phyloP scores from a whole-genome alignment of 2,888 invertebrate species.

The Eupithecia abbreviata region DNA sequence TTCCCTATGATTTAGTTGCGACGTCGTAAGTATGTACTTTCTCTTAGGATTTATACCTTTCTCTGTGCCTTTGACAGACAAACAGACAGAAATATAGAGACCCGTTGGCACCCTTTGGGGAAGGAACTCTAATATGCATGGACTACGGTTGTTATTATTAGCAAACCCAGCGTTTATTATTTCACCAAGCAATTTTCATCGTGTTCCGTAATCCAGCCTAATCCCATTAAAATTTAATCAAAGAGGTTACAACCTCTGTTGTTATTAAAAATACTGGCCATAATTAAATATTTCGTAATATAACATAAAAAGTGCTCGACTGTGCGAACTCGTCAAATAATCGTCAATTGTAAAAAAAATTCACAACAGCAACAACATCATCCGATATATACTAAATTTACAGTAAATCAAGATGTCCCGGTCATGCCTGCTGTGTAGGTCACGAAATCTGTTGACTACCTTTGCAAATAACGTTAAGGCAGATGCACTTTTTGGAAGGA shows the following conservation, averaged over 20 bases:
- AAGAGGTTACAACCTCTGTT: conserved; percentile 28
- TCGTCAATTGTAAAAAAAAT: conserved; percentile 38
- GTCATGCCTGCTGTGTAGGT: conserved; percentile 46
- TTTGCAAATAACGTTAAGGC: conserved; percentile 40
- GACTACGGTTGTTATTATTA: background rate
- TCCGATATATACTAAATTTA: conserved; percentile 42
- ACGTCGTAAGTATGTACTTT: no score
- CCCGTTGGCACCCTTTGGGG: background rate
- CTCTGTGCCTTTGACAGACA: background rate
- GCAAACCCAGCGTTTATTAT: conserved; percentile 1
- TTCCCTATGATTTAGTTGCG: background rate
- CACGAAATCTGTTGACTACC: conserved; percentile 51
- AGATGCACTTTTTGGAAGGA: conserved; percentile 44
- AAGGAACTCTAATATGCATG: background rate
- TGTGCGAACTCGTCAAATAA: conserved; percentile 34
- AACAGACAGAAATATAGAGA: background rate
- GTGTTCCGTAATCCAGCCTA: conserved; percentile 8
- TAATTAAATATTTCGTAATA: conserved; percentile 28
- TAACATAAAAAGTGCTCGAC: conserved; percentile 17
- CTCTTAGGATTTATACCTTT: no score
- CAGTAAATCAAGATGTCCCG: conserved; percentile 44
- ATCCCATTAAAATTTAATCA: conserved; percentile 24
- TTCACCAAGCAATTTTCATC: conserved; percentile 9
- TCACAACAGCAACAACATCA: conserved; percentile 56
- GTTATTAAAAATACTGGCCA: conserved; percentile 40